Conservation (phyloP, 2,888 invertebrate genomes). For the Trissoscelio sp. region DNA sequence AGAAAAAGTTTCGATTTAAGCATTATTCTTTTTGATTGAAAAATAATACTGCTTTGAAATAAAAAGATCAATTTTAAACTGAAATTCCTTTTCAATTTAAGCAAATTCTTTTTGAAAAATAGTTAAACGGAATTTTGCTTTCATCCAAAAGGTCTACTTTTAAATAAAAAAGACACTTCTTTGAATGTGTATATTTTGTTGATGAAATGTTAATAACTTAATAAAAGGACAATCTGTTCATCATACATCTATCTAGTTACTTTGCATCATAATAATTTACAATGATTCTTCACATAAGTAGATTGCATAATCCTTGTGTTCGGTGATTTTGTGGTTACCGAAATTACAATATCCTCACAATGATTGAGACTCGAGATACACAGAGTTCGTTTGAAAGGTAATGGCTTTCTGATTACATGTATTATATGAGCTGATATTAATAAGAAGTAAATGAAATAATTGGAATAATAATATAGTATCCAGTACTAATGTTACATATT, state of each 20-base stretch:
- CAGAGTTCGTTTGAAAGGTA: conserved; percentile 35
- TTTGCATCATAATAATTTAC: conserved; percentile 34
- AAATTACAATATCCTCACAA: conserved; percentile 51
- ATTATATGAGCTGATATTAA: conserved; percentile 49
- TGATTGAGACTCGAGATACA: conserved; percentile 40
- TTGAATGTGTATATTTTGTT: too few species aligned
- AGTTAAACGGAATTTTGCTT: too few species aligned
- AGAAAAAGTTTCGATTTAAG: too few species aligned
- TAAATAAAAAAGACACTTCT: too few species aligned
- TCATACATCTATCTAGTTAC: not conserved
- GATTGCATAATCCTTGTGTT: conserved; percentile 28
- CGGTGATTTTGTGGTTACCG: conserved; percentile 50
- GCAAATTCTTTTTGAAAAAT: too few species aligned
- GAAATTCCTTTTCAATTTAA: too few species aligned
- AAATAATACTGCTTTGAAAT: too few species aligned
- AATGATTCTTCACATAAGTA: conserved; percentile 41
- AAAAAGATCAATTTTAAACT: too few species aligned
- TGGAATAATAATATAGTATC: conserved; percentile 25
- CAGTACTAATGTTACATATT: too few species aligned
- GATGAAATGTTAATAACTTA: conserved; percentile 7
- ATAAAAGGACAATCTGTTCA: not conserved
- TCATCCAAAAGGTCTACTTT: too few species aligned
- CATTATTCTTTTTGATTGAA: too few species aligned
- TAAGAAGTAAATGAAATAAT: conserved; percentile 55
- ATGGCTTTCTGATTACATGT: conserved; percentile 53